Evolutionary conservation across 2,888 invertebrate species (phyloP).

Genomic region (Silvanus unidentatus): DNA sequence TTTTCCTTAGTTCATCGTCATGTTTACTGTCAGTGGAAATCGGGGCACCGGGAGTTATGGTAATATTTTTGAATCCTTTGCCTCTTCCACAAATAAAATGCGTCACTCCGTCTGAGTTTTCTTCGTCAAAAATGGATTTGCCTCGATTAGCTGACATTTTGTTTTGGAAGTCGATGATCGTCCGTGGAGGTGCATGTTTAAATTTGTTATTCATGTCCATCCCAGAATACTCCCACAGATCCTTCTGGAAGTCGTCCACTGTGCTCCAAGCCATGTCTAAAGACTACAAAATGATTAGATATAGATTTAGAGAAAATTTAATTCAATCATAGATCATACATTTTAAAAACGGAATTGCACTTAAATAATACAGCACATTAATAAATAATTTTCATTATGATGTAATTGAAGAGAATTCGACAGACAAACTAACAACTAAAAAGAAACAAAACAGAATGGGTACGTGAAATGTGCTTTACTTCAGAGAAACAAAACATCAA

Average conservation of each 20-base stretch:
- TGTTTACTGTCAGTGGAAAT: not conserved
- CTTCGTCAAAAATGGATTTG: conserved; percentile 12
- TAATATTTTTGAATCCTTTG: conserved; percentile 12
- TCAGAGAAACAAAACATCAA: too few species aligned
- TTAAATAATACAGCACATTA: too few species aligned
- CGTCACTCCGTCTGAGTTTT: conserved; percentile 3
- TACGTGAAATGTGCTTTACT: too few species aligned
- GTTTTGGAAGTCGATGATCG: conserved; percentile 12
- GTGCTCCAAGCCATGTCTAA: conserved; percentile 10
- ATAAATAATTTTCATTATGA: too few species aligned
- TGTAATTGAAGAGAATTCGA: too few species aligned
- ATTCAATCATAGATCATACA: too few species aligned
- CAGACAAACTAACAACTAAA: too few species aligned
- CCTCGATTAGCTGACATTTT: conserved; percentile 9
- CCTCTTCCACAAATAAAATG: conserved; percentile 16
- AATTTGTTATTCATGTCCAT: conserved; percentile 2
- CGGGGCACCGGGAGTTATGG: conserved; percentile 4
- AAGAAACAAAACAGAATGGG: too few species aligned
- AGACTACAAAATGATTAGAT: not conserved
- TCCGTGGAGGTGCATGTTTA: conserved; percentile 7
- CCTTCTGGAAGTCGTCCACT: conserved; percentile 10
- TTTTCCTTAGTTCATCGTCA: conserved; percentile 8
- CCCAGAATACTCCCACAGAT: conserved; percentile 14
- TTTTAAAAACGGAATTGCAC: too few species aligned
- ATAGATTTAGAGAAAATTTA: not conserved